Conservation (phyloP, 23 tunicate genomes). For the Oikopleura vanhoeffeni region DNA sequence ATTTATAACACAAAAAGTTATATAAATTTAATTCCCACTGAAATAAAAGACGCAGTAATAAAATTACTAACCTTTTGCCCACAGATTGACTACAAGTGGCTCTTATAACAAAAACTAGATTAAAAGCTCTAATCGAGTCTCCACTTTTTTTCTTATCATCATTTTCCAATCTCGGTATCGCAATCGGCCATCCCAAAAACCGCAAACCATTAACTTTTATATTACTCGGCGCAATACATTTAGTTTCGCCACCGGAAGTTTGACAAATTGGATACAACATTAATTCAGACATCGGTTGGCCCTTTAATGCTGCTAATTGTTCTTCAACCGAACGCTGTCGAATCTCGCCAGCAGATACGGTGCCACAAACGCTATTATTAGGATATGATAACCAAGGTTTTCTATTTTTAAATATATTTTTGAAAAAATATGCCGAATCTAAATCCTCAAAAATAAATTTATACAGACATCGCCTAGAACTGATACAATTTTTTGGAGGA, state of each 20-base stretch:
- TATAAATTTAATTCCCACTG: too few relatives aligned
- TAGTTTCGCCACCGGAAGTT: background rate
- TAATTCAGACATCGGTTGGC: background rate
- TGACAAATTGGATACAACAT: background rate
- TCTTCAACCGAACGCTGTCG: background rate
- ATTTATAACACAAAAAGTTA: too few relatives aligned
- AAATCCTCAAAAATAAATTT: too few relatives aligned
- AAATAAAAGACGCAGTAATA: too few relatives aligned
- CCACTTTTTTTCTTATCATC: background rate
- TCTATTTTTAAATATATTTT: too few relatives aligned
- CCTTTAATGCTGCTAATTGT: background rate
- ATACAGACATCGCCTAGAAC: too few relatives aligned
- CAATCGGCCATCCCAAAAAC: background rate
- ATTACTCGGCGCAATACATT: constrained; percentile 2
- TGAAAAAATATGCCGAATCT: too few relatives aligned
- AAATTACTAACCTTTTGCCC: background rate
- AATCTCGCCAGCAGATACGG: background rate
- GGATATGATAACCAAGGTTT: too few relatives aligned
- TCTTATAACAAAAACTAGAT: background rate
- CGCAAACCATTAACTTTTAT: constrained; percentile 2
- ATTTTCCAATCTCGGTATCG: background rate
- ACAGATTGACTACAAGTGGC: background rate
- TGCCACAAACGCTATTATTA: too few relatives aligned
- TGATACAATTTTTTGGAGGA: too few relatives aligned
- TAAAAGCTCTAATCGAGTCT: background rate